A percentile compares a stretch with the other conserved stretches of the same genome.
phyloP scores from a whole-genome alignment of 2,797 vertebrate species.

The Malurus leucopterus region DNA sequence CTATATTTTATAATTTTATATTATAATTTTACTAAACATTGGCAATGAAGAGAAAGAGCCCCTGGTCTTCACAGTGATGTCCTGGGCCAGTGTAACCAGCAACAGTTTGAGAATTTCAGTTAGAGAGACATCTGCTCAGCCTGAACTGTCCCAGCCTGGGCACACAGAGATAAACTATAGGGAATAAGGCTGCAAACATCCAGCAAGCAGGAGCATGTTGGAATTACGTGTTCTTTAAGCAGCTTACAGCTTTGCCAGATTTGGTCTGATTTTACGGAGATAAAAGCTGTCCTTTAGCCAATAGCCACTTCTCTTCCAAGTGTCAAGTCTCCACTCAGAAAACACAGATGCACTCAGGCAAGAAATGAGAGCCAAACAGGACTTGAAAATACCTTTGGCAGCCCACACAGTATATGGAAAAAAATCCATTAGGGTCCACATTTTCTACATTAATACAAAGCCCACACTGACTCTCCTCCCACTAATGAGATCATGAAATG shows the following conservation, averaged over 20 bases:
- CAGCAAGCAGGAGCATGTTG: background rate
- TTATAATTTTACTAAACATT: background rate
- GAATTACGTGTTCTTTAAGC: background rate
- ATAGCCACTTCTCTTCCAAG: conserved; percentile 17
- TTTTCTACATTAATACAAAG: conserved; percentile 20
- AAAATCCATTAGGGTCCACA: background rate
- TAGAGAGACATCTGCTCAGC: background rate
- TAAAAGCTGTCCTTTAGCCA: conserved; percentile 27
- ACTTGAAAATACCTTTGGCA: conserved; percentile 18
- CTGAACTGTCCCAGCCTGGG: background rate
- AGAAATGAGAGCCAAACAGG: background rate
- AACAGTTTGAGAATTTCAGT: background rate
- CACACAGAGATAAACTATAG: background rate
- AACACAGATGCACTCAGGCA: conserved; percentile 12
- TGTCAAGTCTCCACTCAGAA: conserved; percentile 21
- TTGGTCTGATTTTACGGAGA: conserved; percentile 19
- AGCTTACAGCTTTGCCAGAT: conserved; percentile 22
- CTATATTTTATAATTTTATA: background rate
- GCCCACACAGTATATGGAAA: background rate
- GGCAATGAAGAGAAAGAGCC: background rate
- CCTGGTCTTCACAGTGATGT: background rate
- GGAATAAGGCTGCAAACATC: background rate
- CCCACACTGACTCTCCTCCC: background rate
- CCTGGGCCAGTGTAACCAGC: background rate
- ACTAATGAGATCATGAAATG: background rate